Percentiles rank a stretch among this genome's conserved stretches.
These are phyloP conservation scores for Drosophila infuscata DNA, from an alignment of 2,888 invertebrate genomes.

Conservation along the genomic window DNA sequence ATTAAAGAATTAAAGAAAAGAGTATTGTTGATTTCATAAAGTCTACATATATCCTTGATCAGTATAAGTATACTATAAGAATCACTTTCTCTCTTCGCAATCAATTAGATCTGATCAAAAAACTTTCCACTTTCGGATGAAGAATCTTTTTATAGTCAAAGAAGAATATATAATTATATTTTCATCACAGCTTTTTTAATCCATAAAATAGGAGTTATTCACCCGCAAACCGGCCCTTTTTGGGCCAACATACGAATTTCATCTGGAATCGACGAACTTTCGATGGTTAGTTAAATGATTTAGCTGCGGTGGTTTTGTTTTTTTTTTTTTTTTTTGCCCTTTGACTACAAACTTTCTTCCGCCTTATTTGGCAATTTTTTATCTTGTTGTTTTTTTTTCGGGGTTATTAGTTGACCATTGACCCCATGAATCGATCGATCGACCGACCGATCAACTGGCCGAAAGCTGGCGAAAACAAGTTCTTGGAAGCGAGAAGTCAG, in stretches of 20 bases:
- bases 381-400: constrained; percentile 5
- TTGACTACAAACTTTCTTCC: constrained; percentile 55
- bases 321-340: constrained; percentile 16
- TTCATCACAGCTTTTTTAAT: background rate
- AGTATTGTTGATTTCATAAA: background rate
- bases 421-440: constrained; percentile 44
- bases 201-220: background rate
- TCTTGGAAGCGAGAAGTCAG: constrained; percentile 45
- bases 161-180: background rate
- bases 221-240: background rate
- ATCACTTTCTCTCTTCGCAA: background rate
- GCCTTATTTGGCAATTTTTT: constrained; percentile 27
- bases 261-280: constrained; percentile 32
- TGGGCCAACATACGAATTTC: background rate
- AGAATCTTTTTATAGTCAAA: background rate
- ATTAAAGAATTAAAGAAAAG: background rate
- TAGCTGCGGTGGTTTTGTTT: background rate
- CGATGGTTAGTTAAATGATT: constrained; percentile 27
- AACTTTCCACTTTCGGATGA: background rate
- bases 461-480: constrained; percentile 57
- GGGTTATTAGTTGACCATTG: constrained; percentile 72
- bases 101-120: background rate
- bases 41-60: background rate
- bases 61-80: background rate
- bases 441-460: constrained; percentile 28